These are phyloP conservation scores for Athalia rosae DNA, from an alignment of 2,888 invertebrate species.

Conservation along the genomic window DNA sequence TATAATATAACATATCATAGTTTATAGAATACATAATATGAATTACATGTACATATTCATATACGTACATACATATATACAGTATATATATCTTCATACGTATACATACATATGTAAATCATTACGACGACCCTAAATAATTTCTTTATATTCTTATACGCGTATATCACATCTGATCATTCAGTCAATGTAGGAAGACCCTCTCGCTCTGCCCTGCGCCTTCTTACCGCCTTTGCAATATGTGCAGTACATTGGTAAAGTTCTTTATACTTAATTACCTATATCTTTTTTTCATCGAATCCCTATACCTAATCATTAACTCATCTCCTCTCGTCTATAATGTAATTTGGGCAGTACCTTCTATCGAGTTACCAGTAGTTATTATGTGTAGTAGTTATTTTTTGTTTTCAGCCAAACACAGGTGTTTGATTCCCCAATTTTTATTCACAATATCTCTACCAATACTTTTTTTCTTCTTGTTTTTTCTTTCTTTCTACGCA, in stretches of 20 bases:
- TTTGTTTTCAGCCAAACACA: no score
- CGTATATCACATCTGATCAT: constrained; percentile 74
- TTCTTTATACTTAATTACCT: constrained; percentile 51
- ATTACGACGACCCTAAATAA: constrained; percentile 68
- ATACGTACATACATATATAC: no score
- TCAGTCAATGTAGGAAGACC: constrained; percentile 74
- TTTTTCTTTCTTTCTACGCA: not conserved
- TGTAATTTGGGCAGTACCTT: constrained; percentile 13
- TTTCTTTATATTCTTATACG: constrained; percentile 61
- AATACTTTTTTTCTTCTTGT: not conserved
- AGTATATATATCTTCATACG: no score
- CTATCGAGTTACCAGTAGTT: constrained; percentile 34
- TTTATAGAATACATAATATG: no score
- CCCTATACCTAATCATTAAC: not conserved
- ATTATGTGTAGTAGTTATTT: not conserved
- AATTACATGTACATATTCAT: no score
- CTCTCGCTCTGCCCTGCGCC: constrained; percentile 65
- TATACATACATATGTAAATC: constrained; percentile 13
- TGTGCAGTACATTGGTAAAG: not conserved
- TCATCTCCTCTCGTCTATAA: not conserved
- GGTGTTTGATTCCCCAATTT: constrained; percentile 15
- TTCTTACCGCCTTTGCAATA: not conserved
- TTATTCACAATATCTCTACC: not conserved
- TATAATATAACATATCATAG: no score
- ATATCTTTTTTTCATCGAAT: constrained; percentile 37